Percentiles rank a stretch among this genome's conserved stretches.
phyloP scores from a whole-genome alignment of 2,888 invertebrate genomes.

The Mimas tiliae region DNA sequence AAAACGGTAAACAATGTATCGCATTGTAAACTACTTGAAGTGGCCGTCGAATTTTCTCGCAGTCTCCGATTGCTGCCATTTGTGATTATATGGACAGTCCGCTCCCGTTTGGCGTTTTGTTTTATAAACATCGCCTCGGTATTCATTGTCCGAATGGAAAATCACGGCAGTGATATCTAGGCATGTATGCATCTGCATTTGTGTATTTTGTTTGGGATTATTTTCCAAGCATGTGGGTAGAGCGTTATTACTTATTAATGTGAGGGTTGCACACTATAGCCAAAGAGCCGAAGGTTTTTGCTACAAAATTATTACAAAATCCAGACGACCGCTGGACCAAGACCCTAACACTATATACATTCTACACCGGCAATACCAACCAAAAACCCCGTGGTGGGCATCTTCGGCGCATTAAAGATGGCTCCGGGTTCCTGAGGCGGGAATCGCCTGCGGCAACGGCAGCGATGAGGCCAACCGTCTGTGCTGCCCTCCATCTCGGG shows the following conservation, averaged over 20 bases:
- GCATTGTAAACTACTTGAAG: not conserved
- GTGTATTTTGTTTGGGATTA: not conserved
- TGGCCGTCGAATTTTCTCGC: constrained; percentile 53
- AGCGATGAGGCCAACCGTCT: too few relatives aligned
- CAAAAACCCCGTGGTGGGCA: too few relatives aligned
- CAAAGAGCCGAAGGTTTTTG: too few relatives aligned
- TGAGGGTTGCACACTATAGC: too few relatives aligned
- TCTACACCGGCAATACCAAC: too few relatives aligned
- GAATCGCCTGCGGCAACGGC: too few relatives aligned
- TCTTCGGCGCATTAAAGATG: too few relatives aligned
- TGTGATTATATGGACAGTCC: constrained; percentile 36
- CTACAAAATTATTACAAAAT: too few relatives aligned
- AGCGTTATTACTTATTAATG: not conserved
- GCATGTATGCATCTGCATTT: not conserved
- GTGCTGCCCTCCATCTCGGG: too few relatives aligned
- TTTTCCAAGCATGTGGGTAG: not conserved
- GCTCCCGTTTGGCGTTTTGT: constrained; percentile 56
- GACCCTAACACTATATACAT: too few relatives aligned
- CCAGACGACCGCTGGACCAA: too few relatives aligned
- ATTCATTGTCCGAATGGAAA: constrained; percentile 62
- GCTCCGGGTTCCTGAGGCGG: too few relatives aligned
- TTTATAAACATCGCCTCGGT: constrained; percentile 71
- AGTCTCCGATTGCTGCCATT: constrained; percentile 43
- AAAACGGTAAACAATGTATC: not conserved
- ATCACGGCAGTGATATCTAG: constrained; percentile 44